Conservation (phyloP, 2,113 vertebrate species). For the Lamprologus lemairii region DNA sequence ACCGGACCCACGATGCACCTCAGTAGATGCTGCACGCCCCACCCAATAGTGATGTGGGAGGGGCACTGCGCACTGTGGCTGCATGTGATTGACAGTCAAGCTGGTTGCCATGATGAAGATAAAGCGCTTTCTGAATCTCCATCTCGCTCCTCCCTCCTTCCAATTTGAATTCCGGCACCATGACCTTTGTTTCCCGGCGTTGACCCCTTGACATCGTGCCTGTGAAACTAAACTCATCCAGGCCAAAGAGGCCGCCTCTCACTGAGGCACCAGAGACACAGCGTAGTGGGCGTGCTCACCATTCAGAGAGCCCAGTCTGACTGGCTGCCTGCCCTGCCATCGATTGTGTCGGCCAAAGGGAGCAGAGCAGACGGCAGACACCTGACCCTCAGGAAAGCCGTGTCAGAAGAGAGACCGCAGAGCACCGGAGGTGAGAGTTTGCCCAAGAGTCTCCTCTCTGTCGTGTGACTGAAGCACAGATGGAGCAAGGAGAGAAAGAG, state of each 20-base stretch:
- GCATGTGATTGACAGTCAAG: slow-evolving; percentile 84
- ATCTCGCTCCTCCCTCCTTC: slow-evolving; percentile 79
- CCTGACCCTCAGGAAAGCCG: slow-evolving; percentile 95
- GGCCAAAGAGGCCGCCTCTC: slow-evolving; percentile 87
- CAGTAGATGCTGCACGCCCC: slow-evolving; percentile 65
- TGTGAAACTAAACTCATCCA: slow-evolving; percentile 63
- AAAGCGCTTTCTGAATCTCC: slow-evolving; percentile 94
- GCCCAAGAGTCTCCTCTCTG: slow-evolving; percentile 41
- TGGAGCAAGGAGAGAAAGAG: slow-evolving; percentile 44
- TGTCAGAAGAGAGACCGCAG: slow-evolving; percentile 93
- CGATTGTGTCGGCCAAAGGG: slow-evolving; percentile 78
- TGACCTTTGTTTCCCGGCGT: slow-evolving; percentile 50
- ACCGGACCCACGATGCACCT: slow-evolving; percentile 81
- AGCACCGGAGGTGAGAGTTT: slow-evolving; percentile 85
- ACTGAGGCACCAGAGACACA: slow-evolving; percentile 95
- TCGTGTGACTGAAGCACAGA: slow-evolving; percentile 52
- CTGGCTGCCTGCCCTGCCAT: slow-evolving; percentile 82
- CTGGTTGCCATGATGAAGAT: slow-evolving; percentile 85
- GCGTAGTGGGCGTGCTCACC: slow-evolving; percentile 93
- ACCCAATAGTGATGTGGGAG: slow-evolving; percentile 11
- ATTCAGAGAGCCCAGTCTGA: slow-evolving; percentile 96
- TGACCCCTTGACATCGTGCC: slow-evolving; percentile 21
- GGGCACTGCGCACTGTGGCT: slow-evolving; percentile 79
- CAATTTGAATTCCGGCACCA: slow-evolving; percentile 48
- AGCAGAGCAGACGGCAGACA: slow-evolving; percentile 87